Evolutionary conservation across 1,140 invertebrate species (phyloP).

Genomic region (Cydia fagiglandana): DNA sequence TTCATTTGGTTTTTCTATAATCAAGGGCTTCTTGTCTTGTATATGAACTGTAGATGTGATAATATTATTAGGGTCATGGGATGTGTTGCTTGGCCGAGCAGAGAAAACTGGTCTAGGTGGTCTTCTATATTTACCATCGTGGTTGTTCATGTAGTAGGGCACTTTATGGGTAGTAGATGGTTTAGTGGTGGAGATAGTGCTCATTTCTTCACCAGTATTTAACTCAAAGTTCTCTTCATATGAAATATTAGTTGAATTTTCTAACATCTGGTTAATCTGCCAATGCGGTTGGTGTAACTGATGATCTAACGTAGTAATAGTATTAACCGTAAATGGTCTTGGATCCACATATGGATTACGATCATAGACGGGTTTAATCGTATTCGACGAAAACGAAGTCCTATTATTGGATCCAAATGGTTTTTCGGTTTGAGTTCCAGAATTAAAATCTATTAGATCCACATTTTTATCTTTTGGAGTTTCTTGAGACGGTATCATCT

Average conservation of each 20-base stretch:
- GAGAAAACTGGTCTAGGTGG: constrained; percentile 50
- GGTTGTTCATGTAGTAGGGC: constrained; percentile 34
- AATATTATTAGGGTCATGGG: constrained; percentile 71
- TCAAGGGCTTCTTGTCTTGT: constrained; percentile 70
- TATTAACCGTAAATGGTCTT: constrained; percentile 72
- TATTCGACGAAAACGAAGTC: constrained; percentile 55
- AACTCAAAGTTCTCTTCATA: constrained; percentile 70
- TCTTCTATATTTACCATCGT: constrained; percentile 47
- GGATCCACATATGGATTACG: constrained; percentile 60
- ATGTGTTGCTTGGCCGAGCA: constrained; percentile 49
- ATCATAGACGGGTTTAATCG: constrained; percentile 60
- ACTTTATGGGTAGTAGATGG: constrained; percentile 37
- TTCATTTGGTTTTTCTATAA: constrained; percentile 60
- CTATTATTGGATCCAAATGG: constrained; percentile 66
- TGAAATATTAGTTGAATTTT: constrained; percentile 66
- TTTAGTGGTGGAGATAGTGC: constrained; percentile 32
- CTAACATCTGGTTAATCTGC: constrained; percentile 73
- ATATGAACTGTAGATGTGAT: constrained; percentile 75
- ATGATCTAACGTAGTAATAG: constrained; percentile 61
- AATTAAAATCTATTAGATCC: constrained; percentile 53
- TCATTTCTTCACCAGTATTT: constrained; percentile 73
- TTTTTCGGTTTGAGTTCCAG: constrained; percentile 76
- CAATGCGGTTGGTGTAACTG: constrained; percentile 74
- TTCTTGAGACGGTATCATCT: constrained; percentile 43
- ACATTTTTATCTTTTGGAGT: constrained; percentile 38